These are phyloP conservation scores for Ctenopoma multispine DNA, from an alignment of 2,797 vertebrate species.

Conservation along the genomic window DNA sequence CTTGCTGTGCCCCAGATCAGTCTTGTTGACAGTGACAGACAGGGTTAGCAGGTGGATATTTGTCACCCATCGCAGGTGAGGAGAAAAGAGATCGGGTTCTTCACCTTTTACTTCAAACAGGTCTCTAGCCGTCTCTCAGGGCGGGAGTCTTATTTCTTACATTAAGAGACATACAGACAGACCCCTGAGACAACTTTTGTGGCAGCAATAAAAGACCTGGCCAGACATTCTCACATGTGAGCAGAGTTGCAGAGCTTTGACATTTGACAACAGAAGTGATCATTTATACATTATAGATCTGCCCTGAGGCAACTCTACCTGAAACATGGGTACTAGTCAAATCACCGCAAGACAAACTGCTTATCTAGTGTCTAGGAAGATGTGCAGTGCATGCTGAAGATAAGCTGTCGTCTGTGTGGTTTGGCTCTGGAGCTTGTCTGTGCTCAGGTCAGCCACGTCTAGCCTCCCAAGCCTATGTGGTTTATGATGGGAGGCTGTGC, in stretches of 20 bases:
- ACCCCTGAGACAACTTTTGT: slow-evolving; percentile 55
- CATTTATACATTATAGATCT: slow-evolving; percentile 68
- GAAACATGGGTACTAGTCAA: slow-evolving; percentile 59
- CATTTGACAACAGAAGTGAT: slow-evolving; percentile 55
- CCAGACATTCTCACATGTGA: slow-evolving; percentile 51
- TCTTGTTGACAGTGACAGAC: slow-evolving; percentile 61
- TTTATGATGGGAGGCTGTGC: slow-evolving; percentile 77
- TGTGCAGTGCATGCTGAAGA: slow-evolving; percentile 55
- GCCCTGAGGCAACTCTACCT: slow-evolving; percentile 54
- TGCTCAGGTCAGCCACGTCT: slow-evolving; percentile 76
- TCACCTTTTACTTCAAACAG: slow-evolving; percentile 76
- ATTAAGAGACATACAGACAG: slow-evolving; percentile 45
- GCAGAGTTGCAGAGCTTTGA: slow-evolving; percentile 41
- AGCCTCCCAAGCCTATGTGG: slow-evolving; percentile 72
- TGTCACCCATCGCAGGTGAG: slow-evolving; percentile 61
- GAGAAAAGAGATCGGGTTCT: slow-evolving; percentile 64
- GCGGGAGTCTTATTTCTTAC: slow-evolving; percentile 61
- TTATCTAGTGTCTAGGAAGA: slow-evolving; percentile 79
- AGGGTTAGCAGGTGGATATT: slow-evolving; percentile 56
- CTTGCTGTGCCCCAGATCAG: slow-evolving; percentile 15
- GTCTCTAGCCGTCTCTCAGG: slow-evolving; percentile 35
- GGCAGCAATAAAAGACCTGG: slow-evolving; percentile 43
- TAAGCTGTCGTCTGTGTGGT: slow-evolving; percentile 75
- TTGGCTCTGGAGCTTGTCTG: slow-evolving; percentile 69
- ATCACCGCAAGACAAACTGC: slow-evolving; percentile 76